Percentiles rank a stretch among this genome's conserved stretches.
These are phyloP conservation scores for Mormoops blainvillei DNA, from an alignment of 2,113 vertebrate species.

Conservation along the genomic window DNA sequence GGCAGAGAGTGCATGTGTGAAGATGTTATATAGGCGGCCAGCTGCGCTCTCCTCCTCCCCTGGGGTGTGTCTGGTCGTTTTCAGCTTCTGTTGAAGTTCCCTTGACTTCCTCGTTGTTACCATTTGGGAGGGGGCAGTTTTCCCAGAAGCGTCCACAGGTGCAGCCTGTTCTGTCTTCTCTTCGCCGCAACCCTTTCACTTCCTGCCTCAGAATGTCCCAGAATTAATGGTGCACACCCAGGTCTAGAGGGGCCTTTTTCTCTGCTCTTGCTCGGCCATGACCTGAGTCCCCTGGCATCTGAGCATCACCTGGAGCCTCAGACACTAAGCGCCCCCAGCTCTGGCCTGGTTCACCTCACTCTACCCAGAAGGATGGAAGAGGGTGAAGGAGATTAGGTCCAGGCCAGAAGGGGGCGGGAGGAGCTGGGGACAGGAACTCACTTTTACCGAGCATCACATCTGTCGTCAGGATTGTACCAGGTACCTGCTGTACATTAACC, in stretches of 20 bases:
- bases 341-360: neutral
- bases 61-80: neutral
- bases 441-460: neutral
- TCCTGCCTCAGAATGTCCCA: neutral
- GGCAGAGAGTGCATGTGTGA: too few species aligned
- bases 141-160: neutral
- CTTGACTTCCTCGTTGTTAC: conserved; percentile 21
- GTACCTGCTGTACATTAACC: neutral
- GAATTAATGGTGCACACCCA: neutral
- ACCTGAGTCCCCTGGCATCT: neutral
- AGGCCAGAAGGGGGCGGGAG: neutral
- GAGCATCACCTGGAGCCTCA: neutral
- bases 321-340: neutral
- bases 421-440: neutral
- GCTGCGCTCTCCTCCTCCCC: neutral
- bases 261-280: neutral
- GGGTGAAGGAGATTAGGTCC: neutral
- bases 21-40: too few species aligned
- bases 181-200: neutral
- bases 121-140: neutral
- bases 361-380: neutral
- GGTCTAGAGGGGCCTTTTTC: neutral
- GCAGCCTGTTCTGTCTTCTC: neutral
- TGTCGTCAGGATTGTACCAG: neutral
- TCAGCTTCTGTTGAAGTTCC: neutral